Evolutionary conservation across 2,888 invertebrate genomes (phyloP), one percentile per base, ranked within the genome.

Genomic region (Spodoptera littoralis): DNA sequence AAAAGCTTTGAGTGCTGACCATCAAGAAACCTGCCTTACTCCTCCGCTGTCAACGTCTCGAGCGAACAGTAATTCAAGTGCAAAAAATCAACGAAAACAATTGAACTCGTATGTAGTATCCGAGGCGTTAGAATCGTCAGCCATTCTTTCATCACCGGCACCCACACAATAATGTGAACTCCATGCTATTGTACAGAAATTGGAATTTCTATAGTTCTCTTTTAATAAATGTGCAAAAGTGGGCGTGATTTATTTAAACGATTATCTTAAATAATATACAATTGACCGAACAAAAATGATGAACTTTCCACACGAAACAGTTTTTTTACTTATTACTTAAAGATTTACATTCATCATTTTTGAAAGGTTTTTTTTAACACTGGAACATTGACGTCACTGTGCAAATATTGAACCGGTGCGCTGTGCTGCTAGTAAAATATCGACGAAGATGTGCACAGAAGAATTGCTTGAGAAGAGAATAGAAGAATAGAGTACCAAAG

Each of bases 171-270:
- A 47, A 73, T 84, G 84, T 84, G 84, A 92, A 92, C 84, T 88
- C 87, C 94, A 94, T 94, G 94, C 93, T 89, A 87, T 89, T 90
- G 87, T 93, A 94, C 94, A 94, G 89, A 90, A 88, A 91, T 90
- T 89, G 88, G 88, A 92, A 90, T 90, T 90, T 91, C 84, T 80
- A 84, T 81, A 75, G 77, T 77, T 69, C 76, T 79, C 73, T 80
- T 81, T 79, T 83, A 83, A 83, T 79, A 67, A 65, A 73, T 87
- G 88, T 88, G 89, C 87, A 85, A 78, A 75, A 81, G 82, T 86
- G 81, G 83, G 77, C 65, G 74, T 76, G 75, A 80, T 81, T 76
- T 66, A 47, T 73, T 80, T 76, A 72, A 52, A 61, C 62, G 69
- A 70, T 77, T 72, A 56, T 77, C 72, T 71, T 68, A 73, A 65